These are phyloP conservation scores for Colletes gigas DNA, from an alignment of 1,140 invertebrate species.

Conservation along the genomic window DNA sequence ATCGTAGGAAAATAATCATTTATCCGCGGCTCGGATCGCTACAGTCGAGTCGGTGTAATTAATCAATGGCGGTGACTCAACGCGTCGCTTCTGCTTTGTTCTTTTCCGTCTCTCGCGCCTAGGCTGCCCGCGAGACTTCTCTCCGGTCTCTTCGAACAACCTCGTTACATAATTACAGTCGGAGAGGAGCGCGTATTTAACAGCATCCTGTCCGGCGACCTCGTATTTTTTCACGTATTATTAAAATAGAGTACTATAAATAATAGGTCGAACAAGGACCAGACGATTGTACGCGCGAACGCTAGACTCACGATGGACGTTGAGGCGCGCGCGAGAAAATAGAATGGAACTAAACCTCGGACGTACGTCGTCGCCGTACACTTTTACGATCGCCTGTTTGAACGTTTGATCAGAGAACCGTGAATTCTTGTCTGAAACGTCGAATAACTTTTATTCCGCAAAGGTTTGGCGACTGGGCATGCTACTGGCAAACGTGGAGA, in stretches of 20 bases:
- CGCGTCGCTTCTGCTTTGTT: conserved; percentile 1
- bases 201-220: neutral
- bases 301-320: neutral
- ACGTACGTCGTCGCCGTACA: neutral
- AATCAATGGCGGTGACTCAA: conserved; percentile 24
- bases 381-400: neutral
- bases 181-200: neutral
- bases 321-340: neutral
- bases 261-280: neutral
- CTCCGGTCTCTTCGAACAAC: neutral
- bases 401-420: too few species aligned
- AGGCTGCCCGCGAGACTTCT: neutral
- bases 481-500: conserved; percentile 67
- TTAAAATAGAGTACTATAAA: conserved; percentile 33
- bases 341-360: conserved; percentile 11
- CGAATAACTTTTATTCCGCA: neutral
- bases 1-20: neutral
- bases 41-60: neutral
- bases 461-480: conserved; percentile 62
- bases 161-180: neutral
- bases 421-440: too few species aligned
- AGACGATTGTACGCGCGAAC: too few species aligned
- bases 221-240: conserved; percentile 18
- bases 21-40: neutral
- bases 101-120: neutral